Conservation (phyloP, 2,797 vertebrate species). For the Austrolebias charrua region DNA sequence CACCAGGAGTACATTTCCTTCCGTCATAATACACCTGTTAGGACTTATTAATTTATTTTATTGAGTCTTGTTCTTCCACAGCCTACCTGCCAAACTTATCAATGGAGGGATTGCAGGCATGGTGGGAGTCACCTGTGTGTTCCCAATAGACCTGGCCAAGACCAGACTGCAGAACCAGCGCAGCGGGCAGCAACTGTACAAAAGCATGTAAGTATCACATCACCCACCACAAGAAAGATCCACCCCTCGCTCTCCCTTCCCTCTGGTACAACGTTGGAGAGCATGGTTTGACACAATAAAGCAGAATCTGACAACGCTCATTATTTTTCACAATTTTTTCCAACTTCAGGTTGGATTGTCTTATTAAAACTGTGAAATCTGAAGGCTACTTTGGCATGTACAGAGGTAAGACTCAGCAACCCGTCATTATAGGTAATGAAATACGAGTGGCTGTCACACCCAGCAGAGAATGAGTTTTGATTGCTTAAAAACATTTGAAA, state of each 20-base stretch:
- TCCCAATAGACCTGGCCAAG: slow-evolving; percentile 87
- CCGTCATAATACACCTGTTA: not conserved
- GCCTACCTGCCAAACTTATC: slow-evolving; percentile 87
- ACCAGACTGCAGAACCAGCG: slow-evolving; percentile 88
- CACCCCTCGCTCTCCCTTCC: too few relatives aligned
- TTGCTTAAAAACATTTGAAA: not conserved
- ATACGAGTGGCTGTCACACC: not conserved
- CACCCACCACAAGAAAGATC: not conserved
- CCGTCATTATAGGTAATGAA: not conserved
- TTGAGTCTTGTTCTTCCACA: slow-evolving; percentile 44
- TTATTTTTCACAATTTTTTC: not conserved
- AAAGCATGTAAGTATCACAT: slow-evolving; percentile 78
- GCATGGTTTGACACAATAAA: not conserved
- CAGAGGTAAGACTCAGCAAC: slow-evolving; percentile 78
- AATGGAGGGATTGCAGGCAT: slow-evolving; percentile 87
- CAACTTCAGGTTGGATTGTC: slow-evolving; percentile 82
- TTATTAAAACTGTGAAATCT: slow-evolving; percentile 84
- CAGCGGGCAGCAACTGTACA: slow-evolving; percentile 82
- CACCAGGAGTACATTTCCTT: not conserved
- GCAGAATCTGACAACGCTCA: not conserved
- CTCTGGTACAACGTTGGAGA: not conserved
- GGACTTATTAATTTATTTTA: not conserved
- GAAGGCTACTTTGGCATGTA: slow-evolving; percentile 90
- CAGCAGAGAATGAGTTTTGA: not conserved
- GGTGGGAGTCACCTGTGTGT: slow-evolving; percentile 88